A percentile compares a stretch with the other conserved stretches of the same genome.
Evolutionary conservation across 2,113 vertebrate species (phyloP).

Genomic region (Amphiprion ocellaris): DNA sequence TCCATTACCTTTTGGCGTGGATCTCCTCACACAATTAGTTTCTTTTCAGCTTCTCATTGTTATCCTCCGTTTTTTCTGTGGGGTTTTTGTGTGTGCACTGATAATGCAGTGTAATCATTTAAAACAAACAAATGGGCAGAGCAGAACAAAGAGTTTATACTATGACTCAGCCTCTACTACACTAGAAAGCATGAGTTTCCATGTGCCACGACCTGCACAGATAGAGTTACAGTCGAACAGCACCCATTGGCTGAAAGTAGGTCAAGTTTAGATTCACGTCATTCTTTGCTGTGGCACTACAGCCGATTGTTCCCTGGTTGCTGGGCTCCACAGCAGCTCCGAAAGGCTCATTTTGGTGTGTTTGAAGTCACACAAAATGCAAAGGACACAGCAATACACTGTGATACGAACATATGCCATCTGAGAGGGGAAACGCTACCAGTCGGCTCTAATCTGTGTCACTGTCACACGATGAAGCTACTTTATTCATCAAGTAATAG

Average conservation of each 20-base stretch:
- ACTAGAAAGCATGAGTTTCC: slow-evolving; percentile 73
- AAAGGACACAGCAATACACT: background rate
- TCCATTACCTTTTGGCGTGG: background rate
- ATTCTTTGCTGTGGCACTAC: slow-evolving; percentile 34
- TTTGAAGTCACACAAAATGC: background rate
- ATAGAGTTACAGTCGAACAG: slow-evolving; percentile 48
- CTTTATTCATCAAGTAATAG: background rate
- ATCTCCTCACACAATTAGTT: background rate
- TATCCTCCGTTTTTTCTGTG: background rate
- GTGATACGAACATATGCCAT: background rate
- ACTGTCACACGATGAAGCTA: background rate
- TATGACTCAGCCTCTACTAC: slow-evolving; percentile 64
- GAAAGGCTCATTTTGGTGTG: accelerated
- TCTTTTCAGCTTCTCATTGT: background rate
- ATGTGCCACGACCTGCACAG: slow-evolving; percentile 64
- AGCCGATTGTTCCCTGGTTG: background rate
- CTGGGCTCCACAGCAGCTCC: background rate
- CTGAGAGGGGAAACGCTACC: background rate
- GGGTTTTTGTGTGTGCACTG: background rate
- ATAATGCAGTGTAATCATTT: background rate
- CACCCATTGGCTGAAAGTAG: slow-evolving; percentile 84
- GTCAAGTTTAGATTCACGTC: slow-evolving; percentile 79
- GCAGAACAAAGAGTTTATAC: slow-evolving; percentile 13
- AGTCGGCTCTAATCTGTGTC: slow-evolving; percentile 9
- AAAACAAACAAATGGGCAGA: slow-evolving; percentile 25